Percentiles rank a stretch among this genome's conserved stretches.
Conservation (phyloP, 2,888 invertebrate species). For the Aromia moschata region DNA sequence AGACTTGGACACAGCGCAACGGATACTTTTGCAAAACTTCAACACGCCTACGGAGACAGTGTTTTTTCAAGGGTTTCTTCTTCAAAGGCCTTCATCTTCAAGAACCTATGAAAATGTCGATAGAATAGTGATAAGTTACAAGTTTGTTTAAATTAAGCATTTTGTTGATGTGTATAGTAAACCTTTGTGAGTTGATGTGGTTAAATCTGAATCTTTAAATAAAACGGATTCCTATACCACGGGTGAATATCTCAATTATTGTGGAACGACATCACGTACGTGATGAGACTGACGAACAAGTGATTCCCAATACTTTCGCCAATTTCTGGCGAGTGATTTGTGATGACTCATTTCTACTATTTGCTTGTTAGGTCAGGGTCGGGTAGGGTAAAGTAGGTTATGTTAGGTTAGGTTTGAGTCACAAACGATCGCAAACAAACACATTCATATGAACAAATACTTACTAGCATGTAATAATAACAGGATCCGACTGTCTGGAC, state of each 20-base stretch:
- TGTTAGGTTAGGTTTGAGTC: background rate
- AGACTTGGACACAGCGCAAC: too few relatives aligned
- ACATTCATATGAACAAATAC: constrained; percentile 28
- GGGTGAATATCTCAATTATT: too few relatives aligned
- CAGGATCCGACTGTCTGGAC: constrained; percentile 53
- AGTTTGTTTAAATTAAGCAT: background rate
- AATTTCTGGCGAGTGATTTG: background rate
- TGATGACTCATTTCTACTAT: background rate
- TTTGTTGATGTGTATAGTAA: background rate
- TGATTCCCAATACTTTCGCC: background rate
- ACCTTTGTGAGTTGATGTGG: too few relatives aligned
- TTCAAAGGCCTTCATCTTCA: too few relatives aligned
- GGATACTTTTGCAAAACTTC: too few relatives aligned
- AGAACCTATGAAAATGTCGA: too few relatives aligned
- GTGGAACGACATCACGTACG: background rate
- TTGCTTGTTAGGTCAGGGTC: background rate
- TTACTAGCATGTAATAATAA: constrained; percentile 62
- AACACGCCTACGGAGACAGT: too few relatives aligned
- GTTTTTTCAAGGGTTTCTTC: too few relatives aligned
- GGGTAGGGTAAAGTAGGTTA: too few relatives aligned
- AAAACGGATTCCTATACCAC: too few relatives aligned
- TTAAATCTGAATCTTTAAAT: too few relatives aligned
- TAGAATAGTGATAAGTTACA: background rate
- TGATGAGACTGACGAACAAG: background rate
- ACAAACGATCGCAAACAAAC: background rate